Evolutionary conservation across 2,888 invertebrate genomes (phyloP).

Genomic region (Coelinius sp.): DNA sequence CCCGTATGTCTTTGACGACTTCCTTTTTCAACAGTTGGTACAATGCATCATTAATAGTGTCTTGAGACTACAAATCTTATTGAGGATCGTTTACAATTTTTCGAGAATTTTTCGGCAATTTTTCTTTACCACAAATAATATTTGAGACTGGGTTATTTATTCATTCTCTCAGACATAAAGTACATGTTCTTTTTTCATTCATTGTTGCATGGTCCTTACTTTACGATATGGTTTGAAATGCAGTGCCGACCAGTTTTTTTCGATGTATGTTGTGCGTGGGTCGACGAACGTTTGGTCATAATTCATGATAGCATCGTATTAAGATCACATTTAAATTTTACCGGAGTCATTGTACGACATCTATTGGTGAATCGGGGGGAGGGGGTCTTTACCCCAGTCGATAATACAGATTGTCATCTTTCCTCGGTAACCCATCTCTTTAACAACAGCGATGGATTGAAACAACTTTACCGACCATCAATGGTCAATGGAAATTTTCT

Average conservation of each 20-base stretch:
- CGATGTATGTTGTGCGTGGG: conserved; percentile 51
- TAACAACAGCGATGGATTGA: background rate
- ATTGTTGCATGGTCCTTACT: background rate
- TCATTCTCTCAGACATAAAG: conserved; percentile 5
- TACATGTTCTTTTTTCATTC: background rate
- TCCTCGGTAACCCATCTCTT: background rate
- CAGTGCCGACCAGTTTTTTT: conserved; percentile 61
- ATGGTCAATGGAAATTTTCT: background rate
- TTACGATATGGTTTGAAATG: conserved; percentile 3
- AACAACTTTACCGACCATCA: background rate
- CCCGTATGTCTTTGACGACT: conserved; percentile 28
- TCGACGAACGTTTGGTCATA: conserved; percentile 65
- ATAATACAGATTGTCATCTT: background rate
- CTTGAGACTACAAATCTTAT: background rate
- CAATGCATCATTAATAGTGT: conserved; percentile 1
- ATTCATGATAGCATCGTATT: conserved; percentile 48
- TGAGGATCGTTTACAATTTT: background rate
- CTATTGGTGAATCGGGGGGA: conserved; percentile 12
- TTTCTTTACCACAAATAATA: background rate
- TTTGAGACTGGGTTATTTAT: background rate
- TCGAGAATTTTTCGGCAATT: background rate
- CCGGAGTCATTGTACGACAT: conserved; percentile 27
- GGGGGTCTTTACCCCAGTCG: background rate
- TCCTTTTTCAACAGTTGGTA: conserved; percentile 3
- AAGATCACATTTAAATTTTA: background rate